Evolutionary conservation across 1,140 invertebrate species (phyloP), one percentile per base, ranked within the genome.

Genomic region (Plutomurus gul): DNA sequence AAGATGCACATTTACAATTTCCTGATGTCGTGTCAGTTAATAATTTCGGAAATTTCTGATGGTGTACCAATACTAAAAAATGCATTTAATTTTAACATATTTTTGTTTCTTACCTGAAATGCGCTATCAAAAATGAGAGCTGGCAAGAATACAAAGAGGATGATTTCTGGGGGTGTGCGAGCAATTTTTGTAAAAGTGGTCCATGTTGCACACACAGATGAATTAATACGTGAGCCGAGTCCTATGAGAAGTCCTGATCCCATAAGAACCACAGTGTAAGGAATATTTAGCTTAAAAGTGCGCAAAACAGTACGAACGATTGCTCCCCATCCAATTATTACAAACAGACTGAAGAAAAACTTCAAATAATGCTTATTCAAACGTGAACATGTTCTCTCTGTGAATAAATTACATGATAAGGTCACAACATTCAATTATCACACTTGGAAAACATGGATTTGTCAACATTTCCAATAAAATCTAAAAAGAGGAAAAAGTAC

Each of bases 121-220:
- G 88, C 88, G 10, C 86, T 86, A 79, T 89, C 88, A 83, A 88
- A 89, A 25, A 89, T 87, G n/a, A 89, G 86, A 11, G 87, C 85
- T 3, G 88, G 88, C 47, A 88, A 82, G 82, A 88, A 88, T 8
- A 86, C 83, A 78, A 85, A 84, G 16, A 88, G 84, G n/a, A 88
- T 84, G 7, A 87, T 83, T 78, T 87, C 84, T 0, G 87, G 86
- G 65, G 87, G 84, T 5, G 85, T 82, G 13, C 85, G 81, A 5
- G 86, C 84, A 7, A 84, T 76, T 11, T 74, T 60, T 4, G 83
- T 84, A 72, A 81, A 85, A 8, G 27, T 71, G 11, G 56, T 82
- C 77, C 81, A 82, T 11, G 60, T 20, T 20, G 22, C 51, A 74
- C 78, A 79, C 18, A 75, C 8, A 27, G 1, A 20, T 22, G 5